phyloP scores from a whole-genome alignment of 2,888 invertebrate species.

The Drosophila ezoana region DNA sequence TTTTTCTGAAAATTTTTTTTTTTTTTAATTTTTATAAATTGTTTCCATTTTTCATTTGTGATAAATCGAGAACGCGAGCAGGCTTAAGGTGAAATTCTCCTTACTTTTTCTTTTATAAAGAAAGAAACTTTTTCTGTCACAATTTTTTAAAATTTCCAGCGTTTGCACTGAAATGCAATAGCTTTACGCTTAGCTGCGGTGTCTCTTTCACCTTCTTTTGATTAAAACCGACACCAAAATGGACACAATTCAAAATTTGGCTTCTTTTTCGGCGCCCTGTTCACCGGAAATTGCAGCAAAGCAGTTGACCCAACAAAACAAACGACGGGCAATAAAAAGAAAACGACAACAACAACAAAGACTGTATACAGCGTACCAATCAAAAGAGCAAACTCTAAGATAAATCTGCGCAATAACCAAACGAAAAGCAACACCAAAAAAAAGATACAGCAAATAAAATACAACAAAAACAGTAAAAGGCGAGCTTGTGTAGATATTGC shows the following conservation, averaged over 20 bases:
- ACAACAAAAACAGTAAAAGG: slow-evolving; percentile 30
- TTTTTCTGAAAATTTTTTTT: too few species aligned
- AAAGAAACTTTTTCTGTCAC: neutral
- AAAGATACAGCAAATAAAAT: slow-evolving; percentile 12
- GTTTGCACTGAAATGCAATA: slow-evolving; percentile 34
- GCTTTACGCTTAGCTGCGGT: slow-evolving; percentile 17
- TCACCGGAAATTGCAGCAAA: slow-evolving; percentile 51
- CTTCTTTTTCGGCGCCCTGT: slow-evolving; percentile 11
- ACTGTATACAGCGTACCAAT: slow-evolving; percentile 47
- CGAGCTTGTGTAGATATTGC: slow-evolving; percentile 40
- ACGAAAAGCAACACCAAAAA: slow-evolving; percentile 61
- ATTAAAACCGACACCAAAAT: slow-evolving; percentile 42
- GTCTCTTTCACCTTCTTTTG: slow-evolving; percentile 19
- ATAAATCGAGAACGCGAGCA: too few species aligned
- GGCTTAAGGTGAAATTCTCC: too few species aligned
- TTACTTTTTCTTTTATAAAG: too few species aligned
- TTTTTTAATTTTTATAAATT: too few species aligned
- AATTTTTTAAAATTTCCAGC: neutral
- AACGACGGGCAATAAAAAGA: slow-evolving; percentile 27
- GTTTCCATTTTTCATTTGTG: too few species aligned
- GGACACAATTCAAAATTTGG: slow-evolving; percentile 19
- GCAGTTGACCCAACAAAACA: slow-evolving; percentile 31
- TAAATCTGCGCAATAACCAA: slow-evolving; percentile 61
- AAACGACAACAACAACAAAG: slow-evolving; percentile 14
- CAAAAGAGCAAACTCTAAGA: slow-evolving; percentile 43